A percentile compares a stretch with the other conserved stretches of the same genome.
These are phyloP conservation scores for Thyatira batis DNA, from an alignment of 2,888 invertebrate species.

Conservation along the genomic window DNA sequence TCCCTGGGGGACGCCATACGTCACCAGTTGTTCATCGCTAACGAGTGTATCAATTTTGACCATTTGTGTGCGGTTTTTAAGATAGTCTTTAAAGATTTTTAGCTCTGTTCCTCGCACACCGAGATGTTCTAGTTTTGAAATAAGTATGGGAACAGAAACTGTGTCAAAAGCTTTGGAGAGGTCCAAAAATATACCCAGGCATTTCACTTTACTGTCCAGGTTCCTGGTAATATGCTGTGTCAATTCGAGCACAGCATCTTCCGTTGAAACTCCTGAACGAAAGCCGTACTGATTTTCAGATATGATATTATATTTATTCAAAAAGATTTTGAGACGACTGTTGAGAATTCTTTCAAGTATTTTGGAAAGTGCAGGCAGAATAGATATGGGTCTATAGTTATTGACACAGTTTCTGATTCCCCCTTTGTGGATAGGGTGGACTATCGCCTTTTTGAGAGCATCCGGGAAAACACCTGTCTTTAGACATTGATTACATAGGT, in stretches of 20 bases:
- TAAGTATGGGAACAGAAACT: neutral
- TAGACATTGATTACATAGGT: conserved; percentile 7
- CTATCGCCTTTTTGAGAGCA: neutral
- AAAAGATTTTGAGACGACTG: neutral
- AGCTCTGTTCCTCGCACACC: neutral
- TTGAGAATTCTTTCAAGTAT: neutral
- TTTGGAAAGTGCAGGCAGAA: conserved; percentile 6
- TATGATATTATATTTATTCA: neutral
- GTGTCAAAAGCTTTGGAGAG: conserved; percentile 1
- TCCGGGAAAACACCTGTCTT: conserved; percentile 3
- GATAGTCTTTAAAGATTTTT: neutral
- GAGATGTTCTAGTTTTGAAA: neutral
- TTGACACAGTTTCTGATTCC: too few species aligned
- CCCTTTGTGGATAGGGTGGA: too few species aligned
- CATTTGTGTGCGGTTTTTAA: too few species aligned
- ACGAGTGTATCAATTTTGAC: too few species aligned
- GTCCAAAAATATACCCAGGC: neutral
- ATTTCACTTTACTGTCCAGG: neutral
- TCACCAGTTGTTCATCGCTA: too few species aligned
- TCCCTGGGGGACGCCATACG: too few species aligned
- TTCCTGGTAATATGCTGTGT: neutral
- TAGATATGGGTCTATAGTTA: too few species aligned
- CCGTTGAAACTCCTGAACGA: neutral
- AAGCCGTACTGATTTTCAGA: too few species aligned
- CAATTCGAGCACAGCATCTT: neutral